Evolutionary conservation across 2,113 vertebrate species (phyloP).

Genomic region (Melanerpes formicivorus): DNA sequence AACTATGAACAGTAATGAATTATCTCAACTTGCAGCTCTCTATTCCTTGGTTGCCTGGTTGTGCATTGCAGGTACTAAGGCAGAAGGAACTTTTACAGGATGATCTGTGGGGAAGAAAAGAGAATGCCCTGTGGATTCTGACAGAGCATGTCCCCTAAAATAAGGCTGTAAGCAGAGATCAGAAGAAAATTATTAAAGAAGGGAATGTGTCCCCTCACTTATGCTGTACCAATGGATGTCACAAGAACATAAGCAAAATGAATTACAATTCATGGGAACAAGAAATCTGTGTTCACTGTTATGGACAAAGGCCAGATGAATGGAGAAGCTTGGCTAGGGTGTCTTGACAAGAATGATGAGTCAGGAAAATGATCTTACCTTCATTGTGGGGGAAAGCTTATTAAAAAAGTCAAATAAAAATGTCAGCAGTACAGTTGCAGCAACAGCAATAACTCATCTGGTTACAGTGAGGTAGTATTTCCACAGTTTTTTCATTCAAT

Average conservation of each 20-base stretch:
- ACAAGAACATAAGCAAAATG: neutral
- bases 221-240: neutral
- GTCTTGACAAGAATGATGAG: neutral
- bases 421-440: neutral
- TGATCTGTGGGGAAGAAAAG: slow-evolving; percentile 40
- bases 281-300: neutral
- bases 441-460: neutral
- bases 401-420: neutral
- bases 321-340: neutral
- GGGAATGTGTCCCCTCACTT: neutral
- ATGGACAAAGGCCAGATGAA: neutral
- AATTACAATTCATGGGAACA: neutral
- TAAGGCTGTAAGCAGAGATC: neutral
- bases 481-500: neutral
- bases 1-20: slow-evolving; percentile 42
- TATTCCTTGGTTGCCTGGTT: slow-evolving; percentile 48
- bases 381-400: neutral
- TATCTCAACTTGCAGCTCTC: slow-evolving; percentile 49
- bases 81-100: slow-evolving; percentile 45
- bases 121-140: slow-evolving; percentile 21
- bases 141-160: neutral
- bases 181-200: neutral
- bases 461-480: neutral
- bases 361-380: neutral
- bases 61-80: slow-evolving; percentile 38